Evolutionary conservation across 2,797 vertebrate genomes (phyloP).

Genomic region (Cynopterus sphinx): DNA sequence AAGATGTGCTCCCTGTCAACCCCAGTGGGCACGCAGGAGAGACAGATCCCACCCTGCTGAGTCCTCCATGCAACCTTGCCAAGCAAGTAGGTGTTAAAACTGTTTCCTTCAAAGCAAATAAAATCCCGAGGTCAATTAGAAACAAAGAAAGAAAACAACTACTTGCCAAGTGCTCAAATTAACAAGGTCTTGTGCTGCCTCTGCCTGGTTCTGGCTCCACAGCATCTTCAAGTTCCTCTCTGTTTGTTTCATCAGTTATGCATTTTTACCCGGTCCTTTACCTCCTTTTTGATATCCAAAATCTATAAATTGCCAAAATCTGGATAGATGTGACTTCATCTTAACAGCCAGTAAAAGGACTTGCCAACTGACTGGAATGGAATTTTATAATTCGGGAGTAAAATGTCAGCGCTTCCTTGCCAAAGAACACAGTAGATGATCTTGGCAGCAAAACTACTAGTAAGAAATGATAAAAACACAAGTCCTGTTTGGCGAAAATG

Average conservation of each 20-base stretch:
- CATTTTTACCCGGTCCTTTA: background rate
- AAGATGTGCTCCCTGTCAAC: background rate
- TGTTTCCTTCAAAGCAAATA: background rate
- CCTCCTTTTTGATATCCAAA: background rate
- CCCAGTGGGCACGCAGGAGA: background rate
- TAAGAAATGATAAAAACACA: background rate
- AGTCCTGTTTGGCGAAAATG: accelerated
- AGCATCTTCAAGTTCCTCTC: background rate
- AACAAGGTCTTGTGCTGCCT: background rate
- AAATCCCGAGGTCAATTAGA: background rate
- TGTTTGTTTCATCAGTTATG: background rate
- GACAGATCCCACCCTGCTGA: background rate
- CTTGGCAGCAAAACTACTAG: background rate
- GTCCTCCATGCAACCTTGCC: background rate
- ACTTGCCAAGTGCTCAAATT: background rate
- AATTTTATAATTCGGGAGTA: background rate
- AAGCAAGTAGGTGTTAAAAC: background rate
- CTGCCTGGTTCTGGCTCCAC: background rate
- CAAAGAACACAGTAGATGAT: background rate
- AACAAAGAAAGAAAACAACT: background rate
- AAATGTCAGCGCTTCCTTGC: background rate
- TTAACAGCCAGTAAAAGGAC: background rate
- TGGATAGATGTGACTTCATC: background rate
- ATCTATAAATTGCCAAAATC: background rate
- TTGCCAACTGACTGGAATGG: background rate